These are phyloP conservation scores for Gymnoscopelus microlampas DNA, from an alignment of 2,797 vertebrate genomes.

Conservation along the genomic window DNA sequence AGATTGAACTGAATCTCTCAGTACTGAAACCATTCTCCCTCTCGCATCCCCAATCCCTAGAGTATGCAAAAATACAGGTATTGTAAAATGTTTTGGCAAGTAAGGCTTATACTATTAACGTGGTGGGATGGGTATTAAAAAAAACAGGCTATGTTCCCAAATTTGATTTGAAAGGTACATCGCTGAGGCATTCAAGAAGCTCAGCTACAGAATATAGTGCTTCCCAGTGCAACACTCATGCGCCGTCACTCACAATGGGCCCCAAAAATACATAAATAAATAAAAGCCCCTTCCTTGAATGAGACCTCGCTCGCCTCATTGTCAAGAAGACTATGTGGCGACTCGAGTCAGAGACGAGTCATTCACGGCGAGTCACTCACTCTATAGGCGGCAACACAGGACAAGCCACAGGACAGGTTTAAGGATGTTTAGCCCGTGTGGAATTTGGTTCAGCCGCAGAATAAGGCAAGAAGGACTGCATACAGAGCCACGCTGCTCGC, in stretches of 20 bases:
- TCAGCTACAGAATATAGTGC: conserved; percentile 21
- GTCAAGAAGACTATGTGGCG: conserved; percentile 49
- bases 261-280: conserved; percentile 43
- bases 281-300: conserved; percentile 51
- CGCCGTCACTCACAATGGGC: conserved; percentile 57
- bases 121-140: conserved; percentile 47
- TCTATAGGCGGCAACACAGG: conserved; percentile 39
- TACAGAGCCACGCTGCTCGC: too few species aligned
- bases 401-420: conserved; percentile 53
- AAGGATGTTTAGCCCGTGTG: conserved; percentile 23
- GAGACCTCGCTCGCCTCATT: conserved; percentile 59
- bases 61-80: conserved; percentile 40
- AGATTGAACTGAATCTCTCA: conserved; percentile 55
- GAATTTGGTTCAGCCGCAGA: too few species aligned
- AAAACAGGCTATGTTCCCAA: conserved; percentile 31
- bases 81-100: conserved; percentile 46
- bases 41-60: conserved; percentile 34
- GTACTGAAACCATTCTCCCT: conserved; percentile 34
- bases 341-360: conserved; percentile 71
- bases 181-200: conserved; percentile 49
- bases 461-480: too few species aligned
- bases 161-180: conserved; percentile 36
- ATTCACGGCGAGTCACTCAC: conserved; percentile 61
- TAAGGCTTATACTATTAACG: conserved; percentile 50
- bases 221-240: conserved; percentile 54